Conservation (phyloP, 2,113 vertebrate genomes). For the Oreamnos americanus region DNA sequence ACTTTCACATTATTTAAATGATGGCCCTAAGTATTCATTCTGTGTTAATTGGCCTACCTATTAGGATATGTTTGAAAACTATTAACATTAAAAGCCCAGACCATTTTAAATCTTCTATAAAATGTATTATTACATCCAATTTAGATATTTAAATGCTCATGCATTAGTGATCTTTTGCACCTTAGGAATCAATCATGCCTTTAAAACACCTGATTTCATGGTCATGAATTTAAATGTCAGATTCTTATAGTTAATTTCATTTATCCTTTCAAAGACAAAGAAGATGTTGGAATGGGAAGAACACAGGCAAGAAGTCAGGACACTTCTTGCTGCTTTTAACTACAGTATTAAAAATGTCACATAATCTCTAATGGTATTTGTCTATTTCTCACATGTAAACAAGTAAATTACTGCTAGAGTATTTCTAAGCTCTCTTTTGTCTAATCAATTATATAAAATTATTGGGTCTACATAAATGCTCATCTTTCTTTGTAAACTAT, state of each 20-base stretch:
- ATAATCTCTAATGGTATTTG: neutral
- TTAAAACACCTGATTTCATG: constrained; percentile 17
- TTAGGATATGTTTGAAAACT: constrained; percentile 49
- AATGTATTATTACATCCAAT: constrained; percentile 48
- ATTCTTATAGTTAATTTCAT: neutral
- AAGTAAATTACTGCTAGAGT: neutral
- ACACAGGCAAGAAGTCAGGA: neutral
- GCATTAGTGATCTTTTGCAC: constrained; percentile 66
- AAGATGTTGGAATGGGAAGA: neutral
- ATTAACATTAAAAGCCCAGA: constrained; percentile 49
- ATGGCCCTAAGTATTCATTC: neutral
- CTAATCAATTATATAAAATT: neutral
- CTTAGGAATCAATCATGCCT: constrained; percentile 55
- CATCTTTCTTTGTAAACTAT: neutral
- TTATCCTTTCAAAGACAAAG: constrained; percentile 31
- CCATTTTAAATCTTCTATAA: constrained; percentile 44
- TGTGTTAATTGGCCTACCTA: neutral
- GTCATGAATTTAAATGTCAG: constrained; percentile 1
- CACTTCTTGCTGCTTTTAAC: neutral
- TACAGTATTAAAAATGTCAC: neutral
- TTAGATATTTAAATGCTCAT: constrained; percentile 54
- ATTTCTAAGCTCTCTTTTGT: neutral
- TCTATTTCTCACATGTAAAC: neutral
- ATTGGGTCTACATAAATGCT: neutral
- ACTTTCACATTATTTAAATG: neutral